These are phyloP conservation scores for Turnix velox DNA, from an alignment of 2,113 vertebrate genomes.

Conservation along the genomic window DNA sequence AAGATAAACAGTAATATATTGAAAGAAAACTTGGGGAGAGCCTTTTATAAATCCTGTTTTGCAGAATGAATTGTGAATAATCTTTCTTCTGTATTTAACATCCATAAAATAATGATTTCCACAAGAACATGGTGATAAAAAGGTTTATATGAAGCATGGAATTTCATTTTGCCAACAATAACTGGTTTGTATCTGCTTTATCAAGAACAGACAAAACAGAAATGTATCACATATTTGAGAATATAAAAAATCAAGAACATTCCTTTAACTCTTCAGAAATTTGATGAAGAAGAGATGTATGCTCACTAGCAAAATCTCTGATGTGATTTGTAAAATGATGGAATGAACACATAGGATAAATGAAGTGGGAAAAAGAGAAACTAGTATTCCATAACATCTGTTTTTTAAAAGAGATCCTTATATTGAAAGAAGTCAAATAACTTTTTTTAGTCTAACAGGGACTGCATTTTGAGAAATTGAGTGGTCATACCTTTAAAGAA, in stretches of 20 bases:
- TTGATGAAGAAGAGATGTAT: not conserved
- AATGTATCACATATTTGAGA: conserved; percentile 26
- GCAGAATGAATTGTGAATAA: conserved; percentile 34
- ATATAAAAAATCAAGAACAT: not conserved
- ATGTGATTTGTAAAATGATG: not conserved
- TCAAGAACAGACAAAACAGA: conserved; percentile 18
- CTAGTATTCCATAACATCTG: not conserved
- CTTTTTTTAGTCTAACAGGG: not conserved
- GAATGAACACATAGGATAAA: not conserved
- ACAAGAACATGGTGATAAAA: conserved; percentile 63
- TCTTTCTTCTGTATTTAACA: conserved; percentile 68
- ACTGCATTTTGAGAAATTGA: not conserved
- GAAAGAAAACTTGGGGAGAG: conserved; percentile 23
- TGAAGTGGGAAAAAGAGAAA: not conserved
- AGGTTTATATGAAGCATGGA: conserved; percentile 58
- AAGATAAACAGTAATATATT: conserved; percentile 29
- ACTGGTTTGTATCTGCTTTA: conserved; percentile 46
- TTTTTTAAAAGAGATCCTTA: not conserved
- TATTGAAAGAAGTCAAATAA: not conserved
- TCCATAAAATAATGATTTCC: conserved; percentile 66
- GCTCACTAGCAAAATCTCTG: not conserved
- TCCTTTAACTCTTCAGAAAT: not conserved
- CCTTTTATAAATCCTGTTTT: conserved; percentile 32
- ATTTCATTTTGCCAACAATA: conserved; percentile 65
- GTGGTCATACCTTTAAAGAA: not conserved